These are phyloP conservation scores for Adelosebastes latens DNA, from an alignment of 2,797 vertebrate genomes.

Conservation along the genomic window DNA sequence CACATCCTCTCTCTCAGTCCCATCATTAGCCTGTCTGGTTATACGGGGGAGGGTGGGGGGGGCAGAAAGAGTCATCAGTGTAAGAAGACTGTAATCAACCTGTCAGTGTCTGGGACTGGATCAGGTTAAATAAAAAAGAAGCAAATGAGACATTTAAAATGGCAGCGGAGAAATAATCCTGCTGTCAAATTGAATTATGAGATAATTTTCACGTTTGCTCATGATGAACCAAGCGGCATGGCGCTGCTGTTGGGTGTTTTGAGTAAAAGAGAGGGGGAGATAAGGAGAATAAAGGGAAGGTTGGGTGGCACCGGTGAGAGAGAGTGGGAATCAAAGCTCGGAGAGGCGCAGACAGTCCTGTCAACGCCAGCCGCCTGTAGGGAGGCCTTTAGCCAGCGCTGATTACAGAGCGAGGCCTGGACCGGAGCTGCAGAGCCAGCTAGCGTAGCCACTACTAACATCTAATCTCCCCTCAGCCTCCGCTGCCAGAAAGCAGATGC, in stretches of 20 bases:
- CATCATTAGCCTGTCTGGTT: constrained; percentile 42
- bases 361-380: constrained; percentile 28
- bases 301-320: background rate
- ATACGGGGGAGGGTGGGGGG: background rate
- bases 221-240: background rate
- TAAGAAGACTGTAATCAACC: constrained; percentile 58
- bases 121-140: constrained; percentile 15
- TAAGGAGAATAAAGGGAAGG: background rate
- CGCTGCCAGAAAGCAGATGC: constrained; percentile 48
- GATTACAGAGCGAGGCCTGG: constrained; percentile 50
- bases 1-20: constrained; percentile 42
- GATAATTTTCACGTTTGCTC: background rate
- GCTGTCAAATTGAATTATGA: constrained; percentile 1
- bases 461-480: constrained; percentile 55
- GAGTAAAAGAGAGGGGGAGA: background rate
- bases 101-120: constrained; percentile 38
- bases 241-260: background rate
- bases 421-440: constrained; percentile 15
- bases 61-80: constrained; percentile 28
- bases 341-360: constrained; percentile 34
- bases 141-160: constrained; percentile 21
- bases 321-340: background rate
- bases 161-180: constrained; percentile 6
- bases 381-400: constrained; percentile 15
- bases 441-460: constrained; percentile 15